phyloP scores from a whole-genome alignment of 2,888 invertebrate genomes.

The Tridacna crocea region DNA sequence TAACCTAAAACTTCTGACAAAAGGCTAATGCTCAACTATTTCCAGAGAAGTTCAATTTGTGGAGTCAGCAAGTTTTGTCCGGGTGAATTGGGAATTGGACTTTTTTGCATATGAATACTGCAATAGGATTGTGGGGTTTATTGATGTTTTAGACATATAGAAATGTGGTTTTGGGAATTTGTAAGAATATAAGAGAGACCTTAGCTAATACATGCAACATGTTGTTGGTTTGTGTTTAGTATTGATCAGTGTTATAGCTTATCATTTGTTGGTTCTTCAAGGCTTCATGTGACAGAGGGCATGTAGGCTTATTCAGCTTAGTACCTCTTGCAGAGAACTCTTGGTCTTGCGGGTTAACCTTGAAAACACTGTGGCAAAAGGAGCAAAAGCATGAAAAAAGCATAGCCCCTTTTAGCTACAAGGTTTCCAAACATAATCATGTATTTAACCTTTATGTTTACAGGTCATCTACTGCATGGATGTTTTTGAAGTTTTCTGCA shows the following conservation, averaged over 20 bases:
- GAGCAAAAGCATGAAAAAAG: neutral
- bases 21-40: constrained; percentile 12
- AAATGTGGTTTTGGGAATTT: constrained; percentile 33
- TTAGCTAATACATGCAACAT: no score
- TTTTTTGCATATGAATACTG: constrained; percentile 49
- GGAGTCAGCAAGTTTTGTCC: constrained; percentile 51
- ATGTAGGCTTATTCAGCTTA: neutral
- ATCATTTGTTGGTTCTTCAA: no score
- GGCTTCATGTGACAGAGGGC: no score
- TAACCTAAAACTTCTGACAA: constrained; percentile 24
- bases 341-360: neutral
- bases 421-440: neutral
- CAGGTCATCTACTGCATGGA: no score
- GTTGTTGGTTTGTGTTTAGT: no score
- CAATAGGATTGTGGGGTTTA: constrained; percentile 35
- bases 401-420: neutral
- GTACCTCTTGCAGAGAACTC: neutral
- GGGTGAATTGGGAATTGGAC: constrained; percentile 40
- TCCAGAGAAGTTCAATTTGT: constrained; percentile 45
- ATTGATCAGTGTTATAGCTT: no score
- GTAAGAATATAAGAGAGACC: neutral
- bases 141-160: constrained; percentile 34
- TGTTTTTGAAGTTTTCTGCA: no score
- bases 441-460: no score
- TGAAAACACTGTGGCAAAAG: neutral